A percentile compares a stretch with the other conserved stretches of the same genome.
Evolutionary conservation across 1,140 invertebrate species (phyloP).

Genomic region (Venustaconcha ellipsiformis): DNA sequence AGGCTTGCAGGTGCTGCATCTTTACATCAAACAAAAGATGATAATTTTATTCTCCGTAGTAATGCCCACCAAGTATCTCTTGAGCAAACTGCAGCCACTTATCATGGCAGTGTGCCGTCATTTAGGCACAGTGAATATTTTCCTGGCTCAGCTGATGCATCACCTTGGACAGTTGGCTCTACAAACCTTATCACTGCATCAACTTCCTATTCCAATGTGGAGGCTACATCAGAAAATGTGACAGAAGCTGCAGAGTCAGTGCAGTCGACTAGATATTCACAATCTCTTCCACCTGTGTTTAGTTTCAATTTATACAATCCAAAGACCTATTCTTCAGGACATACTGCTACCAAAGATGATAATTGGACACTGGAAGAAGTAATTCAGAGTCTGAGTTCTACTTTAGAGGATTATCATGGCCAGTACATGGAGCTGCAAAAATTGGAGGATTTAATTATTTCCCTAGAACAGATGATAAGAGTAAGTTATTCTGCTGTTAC

Average conservation of each 20-base stretch:
- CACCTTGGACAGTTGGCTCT: too few species aligned
- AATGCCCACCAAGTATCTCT: conserved; percentile 33
- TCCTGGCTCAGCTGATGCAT: conserved; percentile 4
- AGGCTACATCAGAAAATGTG: too few species aligned
- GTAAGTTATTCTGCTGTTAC: conserved; percentile 44
- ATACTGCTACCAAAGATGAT: conserved; percentile 42
- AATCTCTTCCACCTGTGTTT: too few species aligned
- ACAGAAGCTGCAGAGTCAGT: too few species aligned
- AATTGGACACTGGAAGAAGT: conserved; percentile 60
- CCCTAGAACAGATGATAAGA: conserved; percentile 65
- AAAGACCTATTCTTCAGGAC: conserved; percentile 7
- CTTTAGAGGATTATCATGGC: conserved; percentile 71
- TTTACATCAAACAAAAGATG: conserved; percentile 50
- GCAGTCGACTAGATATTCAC: too few species aligned
- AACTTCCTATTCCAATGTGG: too few species aligned
- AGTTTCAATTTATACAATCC: too few species aligned
- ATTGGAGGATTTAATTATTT: conserved; percentile 65
- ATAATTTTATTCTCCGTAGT: conserved; percentile 53
- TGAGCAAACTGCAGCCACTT: conserved; percentile 14
- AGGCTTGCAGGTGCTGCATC: conserved; percentile 44
- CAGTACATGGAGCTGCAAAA: conserved; percentile 70
- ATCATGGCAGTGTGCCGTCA: conserved; percentile 30
- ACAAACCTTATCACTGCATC: too few species aligned
- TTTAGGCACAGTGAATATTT: conserved; percentile 25
- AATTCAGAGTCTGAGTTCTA: conserved; percentile 55